Percentiles rank a stretch among this genome's conserved stretches.
phyloP scores from a whole-genome alignment of 2,113 vertebrate genomes.

The Sinosuthora webbiana region DNA sequence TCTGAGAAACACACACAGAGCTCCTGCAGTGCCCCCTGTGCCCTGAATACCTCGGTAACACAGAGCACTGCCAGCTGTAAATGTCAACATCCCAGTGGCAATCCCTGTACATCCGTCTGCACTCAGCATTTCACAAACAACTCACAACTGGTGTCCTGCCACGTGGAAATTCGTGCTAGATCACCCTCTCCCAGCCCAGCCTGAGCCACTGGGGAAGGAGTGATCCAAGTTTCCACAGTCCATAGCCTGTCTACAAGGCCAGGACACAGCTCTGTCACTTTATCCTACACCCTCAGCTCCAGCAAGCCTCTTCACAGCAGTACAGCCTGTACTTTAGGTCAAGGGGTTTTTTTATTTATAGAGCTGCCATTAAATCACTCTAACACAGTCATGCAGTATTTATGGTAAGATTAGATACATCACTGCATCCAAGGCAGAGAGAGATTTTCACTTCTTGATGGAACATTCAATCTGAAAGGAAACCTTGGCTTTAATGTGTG shows the following conservation, averaged over 20 bases:
- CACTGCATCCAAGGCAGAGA: not conserved
- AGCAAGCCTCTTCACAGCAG: not conserved
- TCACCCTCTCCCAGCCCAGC: not conserved
- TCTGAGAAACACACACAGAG: not conserved
- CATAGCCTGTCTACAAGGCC: not conserved
- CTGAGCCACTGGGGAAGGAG: not conserved
- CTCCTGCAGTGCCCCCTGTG: not conserved
- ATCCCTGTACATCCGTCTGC: not conserved
- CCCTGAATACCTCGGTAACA: not conserved
- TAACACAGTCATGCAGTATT: slow-evolving; percentile 5
- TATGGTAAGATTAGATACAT: slow-evolving; percentile 9
- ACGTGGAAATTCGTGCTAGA: not conserved
- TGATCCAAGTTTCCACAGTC: not conserved
- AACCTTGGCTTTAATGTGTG: not conserved
- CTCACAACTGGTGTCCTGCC: not conserved
- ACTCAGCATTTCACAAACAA: not conserved
- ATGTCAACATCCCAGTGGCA: slow-evolving; percentile 20
- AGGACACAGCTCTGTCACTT: not conserved
- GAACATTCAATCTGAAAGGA: not conserved
- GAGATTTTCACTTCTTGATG: not conserved
- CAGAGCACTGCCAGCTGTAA: slow-evolving; percentile 7
- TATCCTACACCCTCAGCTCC: not conserved
- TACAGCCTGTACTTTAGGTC: not conserved
- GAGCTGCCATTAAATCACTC: slow-evolving; percentile 29
- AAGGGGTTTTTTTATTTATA: not conserved